Evolutionary conservation across 1,140 invertebrate genomes (phyloP).

Genomic region (Drosophila triauraria): DNA sequence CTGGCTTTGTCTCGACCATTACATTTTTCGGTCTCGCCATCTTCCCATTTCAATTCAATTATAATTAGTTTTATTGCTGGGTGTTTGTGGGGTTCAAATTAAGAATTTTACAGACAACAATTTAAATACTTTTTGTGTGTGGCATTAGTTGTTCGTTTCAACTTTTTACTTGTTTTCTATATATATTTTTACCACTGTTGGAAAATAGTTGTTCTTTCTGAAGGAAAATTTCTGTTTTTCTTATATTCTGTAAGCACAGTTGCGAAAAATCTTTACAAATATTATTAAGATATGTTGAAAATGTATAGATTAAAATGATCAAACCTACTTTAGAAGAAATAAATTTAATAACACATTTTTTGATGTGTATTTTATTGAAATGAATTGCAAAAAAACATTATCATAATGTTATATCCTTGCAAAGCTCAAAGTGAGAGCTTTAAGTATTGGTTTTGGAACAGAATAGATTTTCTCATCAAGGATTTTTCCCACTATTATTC

Average conservation of each 20-base stretch:
- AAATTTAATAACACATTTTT: background rate
- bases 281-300: background rate
- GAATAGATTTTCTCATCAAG: slow-evolving; percentile 4
- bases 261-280: background rate
- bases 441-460: background rate
- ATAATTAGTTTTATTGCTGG: slow-evolving; percentile 34
- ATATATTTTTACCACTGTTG: background rate
- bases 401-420: background rate
- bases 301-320: background rate
- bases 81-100: slow-evolving; percentile 1
- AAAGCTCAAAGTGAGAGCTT: slow-evolving; percentile 24
- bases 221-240: background rate
- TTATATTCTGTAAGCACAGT: background rate
- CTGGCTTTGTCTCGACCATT: slow-evolving; percentile 18
- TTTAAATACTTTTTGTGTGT: background rate
- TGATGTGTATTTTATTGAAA: too few species aligned
- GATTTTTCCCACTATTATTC: slow-evolving; percentile 12
- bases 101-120: background rate
- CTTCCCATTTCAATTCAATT: slow-evolving; percentile 39
- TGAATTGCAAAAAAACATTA: too few species aligned
- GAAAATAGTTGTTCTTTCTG: background rate
- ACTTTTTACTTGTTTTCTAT: background rate
- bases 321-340: background rate
- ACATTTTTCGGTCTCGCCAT: slow-evolving; percentile 2
- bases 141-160: background rate